These are phyloP conservation scores for Volucella inanis DNA, from an alignment of 2,888 invertebrate genomes.

Conservation along the genomic window DNA sequence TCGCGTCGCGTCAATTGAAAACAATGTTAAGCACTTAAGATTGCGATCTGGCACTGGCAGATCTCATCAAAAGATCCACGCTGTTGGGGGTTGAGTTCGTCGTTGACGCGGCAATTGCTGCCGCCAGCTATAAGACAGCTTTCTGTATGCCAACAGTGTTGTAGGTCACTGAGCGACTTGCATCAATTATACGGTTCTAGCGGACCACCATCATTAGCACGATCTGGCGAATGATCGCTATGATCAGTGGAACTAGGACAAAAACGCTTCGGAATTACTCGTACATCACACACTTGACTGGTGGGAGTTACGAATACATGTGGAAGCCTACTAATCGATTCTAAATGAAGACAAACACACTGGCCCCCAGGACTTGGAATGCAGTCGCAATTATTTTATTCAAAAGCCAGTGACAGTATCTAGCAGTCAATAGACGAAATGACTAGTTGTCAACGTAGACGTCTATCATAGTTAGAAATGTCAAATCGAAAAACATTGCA, in stretches of 20 bases:
- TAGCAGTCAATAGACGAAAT: constrained; percentile 11
- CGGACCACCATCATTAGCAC: constrained; percentile 67
- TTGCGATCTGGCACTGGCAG: constrained; percentile 60
- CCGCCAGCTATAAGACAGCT: constrained; percentile 48
- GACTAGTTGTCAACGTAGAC: constrained; percentile 60
- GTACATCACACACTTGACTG: neutral
- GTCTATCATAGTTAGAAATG: constrained; percentile 61
- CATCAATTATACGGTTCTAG: constrained; percentile 61
- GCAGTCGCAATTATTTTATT: constrained; percentile 18
- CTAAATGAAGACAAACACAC: constrained; percentile 68
- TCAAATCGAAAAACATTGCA: constrained; percentile 60
- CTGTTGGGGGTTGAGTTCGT: constrained; percentile 57
- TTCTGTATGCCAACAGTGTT: constrained; percentile 60
- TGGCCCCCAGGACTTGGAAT: constrained; percentile 29
- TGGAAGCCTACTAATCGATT: constrained; percentile 58
- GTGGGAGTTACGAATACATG: neutral
- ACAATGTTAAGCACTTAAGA: constrained; percentile 74
- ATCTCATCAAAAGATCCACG: constrained; percentile 59
- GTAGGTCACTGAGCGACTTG: constrained; percentile 66
- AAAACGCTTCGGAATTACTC: constrained; percentile 51
- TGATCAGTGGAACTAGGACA: constrained; percentile 66
- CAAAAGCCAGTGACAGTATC: constrained; percentile 22
- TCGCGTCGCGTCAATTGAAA: constrained; percentile 72
- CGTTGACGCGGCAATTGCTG: neutral
- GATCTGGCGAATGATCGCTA: constrained; percentile 44